Conservation (phyloP, 92 coral and sea anemone genomes). For the Parazoanthus swiftii region DNA sequence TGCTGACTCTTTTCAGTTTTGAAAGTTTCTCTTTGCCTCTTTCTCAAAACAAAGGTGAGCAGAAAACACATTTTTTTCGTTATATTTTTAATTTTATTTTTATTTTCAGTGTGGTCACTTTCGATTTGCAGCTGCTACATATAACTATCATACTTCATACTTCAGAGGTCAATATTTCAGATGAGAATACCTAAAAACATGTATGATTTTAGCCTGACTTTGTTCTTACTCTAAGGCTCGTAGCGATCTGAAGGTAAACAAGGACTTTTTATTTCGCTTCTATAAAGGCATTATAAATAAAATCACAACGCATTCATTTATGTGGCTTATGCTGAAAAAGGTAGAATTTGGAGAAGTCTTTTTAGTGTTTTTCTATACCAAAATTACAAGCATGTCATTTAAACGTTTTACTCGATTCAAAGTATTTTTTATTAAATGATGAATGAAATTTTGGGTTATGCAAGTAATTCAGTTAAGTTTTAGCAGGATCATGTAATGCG, state of each 20-base stretch:
- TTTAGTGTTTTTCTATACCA: background rate
- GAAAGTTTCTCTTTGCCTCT: conserved; percentile 30
- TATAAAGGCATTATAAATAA: background rate
- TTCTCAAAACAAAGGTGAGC: conserved; percentile 26
- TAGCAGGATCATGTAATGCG: background rate
- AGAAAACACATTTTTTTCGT: background rate
- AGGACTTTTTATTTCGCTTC: background rate
- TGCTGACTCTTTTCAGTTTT: background rate
- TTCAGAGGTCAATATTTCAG: background rate
- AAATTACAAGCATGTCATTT: no score
- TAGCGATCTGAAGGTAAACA: background rate
- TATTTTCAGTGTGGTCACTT: background rate
- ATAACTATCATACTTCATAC: background rate
- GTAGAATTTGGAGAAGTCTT: background rate
- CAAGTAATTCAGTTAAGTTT: conserved; percentile 1
- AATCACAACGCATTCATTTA: background rate
- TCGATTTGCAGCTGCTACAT: conserved; percentile 13
- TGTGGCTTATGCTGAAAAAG: background rate
- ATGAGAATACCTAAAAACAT: background rate
- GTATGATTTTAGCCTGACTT: background rate
- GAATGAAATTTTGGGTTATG: background rate
- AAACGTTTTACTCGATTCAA: background rate
- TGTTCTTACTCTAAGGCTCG: background rate
- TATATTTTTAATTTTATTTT: background rate
- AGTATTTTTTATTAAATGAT: background rate